These are phyloP conservation scores for Oncorhynchus nerka DNA, from an alignment of 2,113 vertebrate species.

Conservation along the genomic window DNA sequence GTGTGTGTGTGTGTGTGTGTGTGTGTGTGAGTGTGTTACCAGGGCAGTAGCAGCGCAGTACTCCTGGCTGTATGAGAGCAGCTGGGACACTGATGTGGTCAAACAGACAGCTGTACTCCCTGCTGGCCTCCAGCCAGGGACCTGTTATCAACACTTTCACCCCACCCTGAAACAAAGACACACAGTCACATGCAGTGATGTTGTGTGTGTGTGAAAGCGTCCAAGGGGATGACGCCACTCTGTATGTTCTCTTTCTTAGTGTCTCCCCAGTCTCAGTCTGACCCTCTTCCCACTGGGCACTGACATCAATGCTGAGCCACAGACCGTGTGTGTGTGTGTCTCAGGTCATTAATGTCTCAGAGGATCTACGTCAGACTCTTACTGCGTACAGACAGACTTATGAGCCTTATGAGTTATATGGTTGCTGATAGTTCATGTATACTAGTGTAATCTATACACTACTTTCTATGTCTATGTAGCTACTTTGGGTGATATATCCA, in stretches of 20 bases:
- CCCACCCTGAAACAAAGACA: constrained; percentile 79
- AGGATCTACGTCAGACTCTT: too few species aligned
- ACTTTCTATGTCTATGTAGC: too few species aligned
- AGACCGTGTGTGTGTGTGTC: neutral
- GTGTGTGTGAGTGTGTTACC: constrained; percentile 72
- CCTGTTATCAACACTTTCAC: constrained; percentile 98
- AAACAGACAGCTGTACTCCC: constrained; percentile 96
- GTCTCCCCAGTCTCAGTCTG: neutral
- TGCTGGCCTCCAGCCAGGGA: constrained; percentile 95
- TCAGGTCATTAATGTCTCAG: too few species aligned
- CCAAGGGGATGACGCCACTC: neutral
- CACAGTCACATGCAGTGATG: neutral
- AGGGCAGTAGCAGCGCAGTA: constrained; percentile 98
- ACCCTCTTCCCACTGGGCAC: neutral
- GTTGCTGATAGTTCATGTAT: too few species aligned
- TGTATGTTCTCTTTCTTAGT: neutral
- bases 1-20: constrained; percentile 14
- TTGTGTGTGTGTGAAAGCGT: neutral
- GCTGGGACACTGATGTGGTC: constrained; percentile 98
- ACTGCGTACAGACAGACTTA: too few species aligned
- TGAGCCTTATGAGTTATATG: too few species aligned
- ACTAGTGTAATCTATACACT: too few species aligned
- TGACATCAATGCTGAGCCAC: neutral
- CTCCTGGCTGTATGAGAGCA: constrained; percentile 95
- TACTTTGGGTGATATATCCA: too few species aligned